These are phyloP conservation scores for Exephanes ischioxanthus DNA, from an alignment of 2,888 invertebrate genomes.

Conservation along the genomic window DNA sequence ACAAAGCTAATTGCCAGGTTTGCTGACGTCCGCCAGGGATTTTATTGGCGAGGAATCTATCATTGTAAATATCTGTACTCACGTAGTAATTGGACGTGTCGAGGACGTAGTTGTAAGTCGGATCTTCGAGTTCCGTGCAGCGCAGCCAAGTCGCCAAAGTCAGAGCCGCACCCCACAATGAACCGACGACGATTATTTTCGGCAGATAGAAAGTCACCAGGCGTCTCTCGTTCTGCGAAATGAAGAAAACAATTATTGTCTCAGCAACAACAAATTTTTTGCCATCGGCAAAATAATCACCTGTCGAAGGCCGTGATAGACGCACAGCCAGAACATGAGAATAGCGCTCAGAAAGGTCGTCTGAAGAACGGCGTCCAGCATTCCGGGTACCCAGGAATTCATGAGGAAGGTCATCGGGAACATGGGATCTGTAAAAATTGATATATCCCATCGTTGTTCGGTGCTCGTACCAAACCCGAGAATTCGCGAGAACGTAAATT, in stretches of 20 bases:
- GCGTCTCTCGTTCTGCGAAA: constrained; percentile 92
- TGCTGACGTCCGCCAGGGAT: constrained; percentile 47
- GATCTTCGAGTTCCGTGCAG: constrained; percentile 94
- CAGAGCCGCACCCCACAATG: constrained; percentile 95
- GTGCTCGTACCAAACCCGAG: constrained; percentile 13
- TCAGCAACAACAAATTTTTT: constrained; percentile 3
- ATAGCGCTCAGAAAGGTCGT: constrained; percentile 95
- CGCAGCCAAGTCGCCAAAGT: constrained; percentile 96
- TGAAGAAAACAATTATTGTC: constrained; percentile 24
- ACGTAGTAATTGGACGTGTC: constrained; percentile 94
- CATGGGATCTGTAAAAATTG: constrained; percentile 91
- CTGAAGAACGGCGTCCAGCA: constrained; percentile 96
- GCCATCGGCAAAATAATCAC: constrained; percentile 84
- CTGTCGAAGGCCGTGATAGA: constrained; percentile 97
- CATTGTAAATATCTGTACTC: constrained; percentile 81
- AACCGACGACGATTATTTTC: constrained; percentile 94
- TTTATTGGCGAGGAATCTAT: not conserved
- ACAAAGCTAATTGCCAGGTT: constrained; percentile 66
- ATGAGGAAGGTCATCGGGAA: constrained; percentile 96
- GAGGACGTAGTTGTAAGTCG: constrained; percentile 95
- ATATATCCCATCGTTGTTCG: not conserved
- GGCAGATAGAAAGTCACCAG: constrained; percentile 95
- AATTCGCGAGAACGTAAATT: constrained; percentile 27
- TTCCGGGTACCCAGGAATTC: constrained; percentile 96
- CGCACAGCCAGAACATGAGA: constrained; percentile 97